phyloP scores from a whole-genome alignment of 2,113 vertebrate genomes.

The Promerops cafer region DNA sequence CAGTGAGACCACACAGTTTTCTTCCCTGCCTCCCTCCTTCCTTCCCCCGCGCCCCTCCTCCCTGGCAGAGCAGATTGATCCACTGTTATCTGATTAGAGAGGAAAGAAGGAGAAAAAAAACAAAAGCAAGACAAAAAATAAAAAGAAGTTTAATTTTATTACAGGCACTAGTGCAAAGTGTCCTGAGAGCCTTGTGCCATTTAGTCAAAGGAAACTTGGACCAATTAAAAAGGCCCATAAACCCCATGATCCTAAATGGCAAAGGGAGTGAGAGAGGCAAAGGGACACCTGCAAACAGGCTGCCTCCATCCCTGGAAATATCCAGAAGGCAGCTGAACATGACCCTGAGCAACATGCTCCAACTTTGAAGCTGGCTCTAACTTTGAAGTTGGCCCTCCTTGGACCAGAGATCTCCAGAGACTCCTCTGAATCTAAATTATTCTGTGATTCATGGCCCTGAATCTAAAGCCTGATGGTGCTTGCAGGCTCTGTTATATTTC shows the following conservation, averaged over 20 bases:
- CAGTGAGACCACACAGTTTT: slow-evolving; percentile 65
- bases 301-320: slow-evolving; percentile 9
- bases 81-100: slow-evolving; percentile 64
- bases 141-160: slow-evolving; percentile 60
- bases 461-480: background rate
- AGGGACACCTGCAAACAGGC: background rate
- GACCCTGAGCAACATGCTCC: background rate
- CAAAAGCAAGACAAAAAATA: background rate
- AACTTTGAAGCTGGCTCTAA: slow-evolving; percentile 5
- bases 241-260: background rate
- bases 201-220: background rate
- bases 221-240: background rate
- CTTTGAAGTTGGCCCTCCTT: slow-evolving; percentile 15
- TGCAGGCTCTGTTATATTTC: background rate
- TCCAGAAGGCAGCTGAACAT: background rate
- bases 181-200: slow-evolving; percentile 15
- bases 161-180: slow-evolving; percentile 8
- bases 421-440: background rate
- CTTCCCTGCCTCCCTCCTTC: slow-evolving; percentile 16
- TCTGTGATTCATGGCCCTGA: slow-evolving; percentile 4
- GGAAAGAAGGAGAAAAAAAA: slow-evolving; percentile 47
- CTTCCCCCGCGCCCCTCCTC: slow-evolving; percentile 6
- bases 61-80: slow-evolving; percentile 58
- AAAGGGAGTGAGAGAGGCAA: background rate
- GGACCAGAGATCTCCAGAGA: background rate